A percentile compares a stretch with the other conserved stretches of the same genome.
phyloP scores from a whole-genome alignment of 2,113 vertebrate genomes.

The Pipra filicauda region DNA sequence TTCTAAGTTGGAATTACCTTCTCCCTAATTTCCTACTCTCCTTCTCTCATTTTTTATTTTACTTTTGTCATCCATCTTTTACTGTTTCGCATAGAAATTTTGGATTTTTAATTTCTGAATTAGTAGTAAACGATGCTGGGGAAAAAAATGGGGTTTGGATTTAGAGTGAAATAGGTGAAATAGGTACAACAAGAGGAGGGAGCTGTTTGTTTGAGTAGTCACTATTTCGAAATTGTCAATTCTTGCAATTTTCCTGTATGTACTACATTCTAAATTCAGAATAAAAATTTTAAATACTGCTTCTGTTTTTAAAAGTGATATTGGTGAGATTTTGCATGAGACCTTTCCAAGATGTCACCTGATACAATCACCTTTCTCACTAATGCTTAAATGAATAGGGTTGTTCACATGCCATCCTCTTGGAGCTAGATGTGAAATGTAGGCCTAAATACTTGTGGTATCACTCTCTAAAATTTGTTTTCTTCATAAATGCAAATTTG shows the following conservation, averaged over 20 bases:
- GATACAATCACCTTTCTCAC: neutral
- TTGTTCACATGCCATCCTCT: neutral
- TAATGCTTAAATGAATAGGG: neutral
- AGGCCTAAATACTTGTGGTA: neutral
- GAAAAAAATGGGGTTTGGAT: neutral
- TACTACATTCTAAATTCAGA: neutral
- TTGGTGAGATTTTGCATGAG: neutral
- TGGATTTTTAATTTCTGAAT: neutral
- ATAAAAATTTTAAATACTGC: neutral
- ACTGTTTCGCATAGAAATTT: neutral
- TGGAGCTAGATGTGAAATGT: neutral
- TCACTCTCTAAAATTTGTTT: neutral
- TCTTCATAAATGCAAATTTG: neutral
- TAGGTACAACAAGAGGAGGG: neutral
- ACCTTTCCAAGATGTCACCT: neutral
- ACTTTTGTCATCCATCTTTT: neutral
- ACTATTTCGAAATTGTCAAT: neutral
- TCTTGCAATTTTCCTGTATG: accelerated
- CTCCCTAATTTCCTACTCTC: neutral
- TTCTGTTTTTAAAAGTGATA: neutral
- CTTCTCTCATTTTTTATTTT: neutral
- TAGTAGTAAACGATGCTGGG: neutral
- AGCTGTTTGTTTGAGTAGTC: neutral
- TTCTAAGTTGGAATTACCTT: neutral
- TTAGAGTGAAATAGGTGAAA: neutral